Conservation (phyloP, 2,888 invertebrate genomes). For the Drosophila eohydei region DNA sequence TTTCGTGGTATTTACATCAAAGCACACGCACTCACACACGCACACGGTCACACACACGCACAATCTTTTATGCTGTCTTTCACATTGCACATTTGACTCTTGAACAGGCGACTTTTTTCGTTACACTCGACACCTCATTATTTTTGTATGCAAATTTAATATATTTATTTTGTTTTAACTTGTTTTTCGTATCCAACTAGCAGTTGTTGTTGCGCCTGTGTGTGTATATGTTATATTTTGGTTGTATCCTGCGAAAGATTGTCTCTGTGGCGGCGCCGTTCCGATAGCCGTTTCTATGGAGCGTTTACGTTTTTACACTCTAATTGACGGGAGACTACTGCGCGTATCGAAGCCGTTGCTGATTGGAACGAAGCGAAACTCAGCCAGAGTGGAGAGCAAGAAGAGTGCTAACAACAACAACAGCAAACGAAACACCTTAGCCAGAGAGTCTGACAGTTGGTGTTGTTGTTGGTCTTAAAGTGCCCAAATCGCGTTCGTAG, state of each 20-base stretch:
- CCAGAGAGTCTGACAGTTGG: constrained; percentile 17
- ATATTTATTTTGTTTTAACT: constrained; percentile 35
- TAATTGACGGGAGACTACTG: constrained; percentile 83
- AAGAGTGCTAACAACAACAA: constrained; percentile 12
- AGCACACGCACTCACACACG: constrained; percentile 34
- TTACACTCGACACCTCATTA: constrained; percentile 27
- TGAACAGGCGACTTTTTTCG: constrained; percentile 12
- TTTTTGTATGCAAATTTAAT: constrained; percentile 26
- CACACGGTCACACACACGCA: constrained; percentile 38
- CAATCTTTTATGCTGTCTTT: constrained; percentile 52
- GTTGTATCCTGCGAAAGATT: constrained; percentile 78
- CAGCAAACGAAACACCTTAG: constrained; percentile 6
- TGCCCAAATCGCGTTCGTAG: constrained; percentile 29
- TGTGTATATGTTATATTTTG: constrained; percentile 72
- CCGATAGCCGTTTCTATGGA: constrained; percentile 59
- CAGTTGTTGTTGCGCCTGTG: constrained; percentile 38
- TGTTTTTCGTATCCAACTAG: constrained; percentile 29
- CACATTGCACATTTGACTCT: constrained; percentile 66
- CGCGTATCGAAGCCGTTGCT: constrained; percentile 56
- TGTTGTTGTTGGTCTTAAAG: constrained; percentile 23
- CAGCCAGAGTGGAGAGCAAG: constrained; percentile 20
- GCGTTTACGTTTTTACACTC: constrained; percentile 77
- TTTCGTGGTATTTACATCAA: constrained; percentile 75
- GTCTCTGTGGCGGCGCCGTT: constrained; percentile 66
- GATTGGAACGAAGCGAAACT: constrained; percentile 57